Conservation (phyloP, 2,888 invertebrate genomes). For the Epinotia ramella region DNA sequence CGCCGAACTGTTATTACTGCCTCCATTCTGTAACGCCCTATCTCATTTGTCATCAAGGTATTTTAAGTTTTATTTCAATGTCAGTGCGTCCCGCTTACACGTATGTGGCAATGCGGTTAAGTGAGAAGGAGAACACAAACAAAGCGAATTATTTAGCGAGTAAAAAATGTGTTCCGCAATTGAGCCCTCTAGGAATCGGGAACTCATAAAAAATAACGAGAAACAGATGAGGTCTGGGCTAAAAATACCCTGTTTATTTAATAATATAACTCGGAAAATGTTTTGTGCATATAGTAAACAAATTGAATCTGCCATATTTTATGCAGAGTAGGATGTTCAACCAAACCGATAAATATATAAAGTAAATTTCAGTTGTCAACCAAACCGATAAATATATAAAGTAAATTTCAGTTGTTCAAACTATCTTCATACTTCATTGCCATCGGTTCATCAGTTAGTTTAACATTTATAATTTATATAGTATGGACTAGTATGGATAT, state of each 20-base stretch:
- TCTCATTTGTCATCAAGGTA: neutral
- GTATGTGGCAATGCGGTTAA: neutral
- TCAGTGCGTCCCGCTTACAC: neutral
- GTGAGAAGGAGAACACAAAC: neutral
- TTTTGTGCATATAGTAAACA: neutral
- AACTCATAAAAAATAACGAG: slow-evolving; percentile 17
- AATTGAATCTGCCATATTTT: neutral
- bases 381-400: too few relatives aligned
- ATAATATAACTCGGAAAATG: neutral
- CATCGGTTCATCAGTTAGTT: too few relatives aligned
- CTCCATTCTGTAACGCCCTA: neutral
- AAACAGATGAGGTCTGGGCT: slow-evolving; percentile 11
- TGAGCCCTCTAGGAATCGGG: neutral
- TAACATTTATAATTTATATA: too few relatives aligned
- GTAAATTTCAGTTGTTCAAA: too few relatives aligned
- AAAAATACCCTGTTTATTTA: neutral
- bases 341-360: neutral
- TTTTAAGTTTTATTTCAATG: neutral
- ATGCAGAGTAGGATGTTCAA: neutral
- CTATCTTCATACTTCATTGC: too few relatives aligned
- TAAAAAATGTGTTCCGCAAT: neutral
- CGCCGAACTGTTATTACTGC: neutral
- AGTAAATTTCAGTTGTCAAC: too few relatives aligned
- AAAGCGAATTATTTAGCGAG: neutral
- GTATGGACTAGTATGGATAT: too few relatives aligned